Evolutionary conservation across 1,140 invertebrate genomes (phyloP).

Genomic region (Drosophila auraria): DNA sequence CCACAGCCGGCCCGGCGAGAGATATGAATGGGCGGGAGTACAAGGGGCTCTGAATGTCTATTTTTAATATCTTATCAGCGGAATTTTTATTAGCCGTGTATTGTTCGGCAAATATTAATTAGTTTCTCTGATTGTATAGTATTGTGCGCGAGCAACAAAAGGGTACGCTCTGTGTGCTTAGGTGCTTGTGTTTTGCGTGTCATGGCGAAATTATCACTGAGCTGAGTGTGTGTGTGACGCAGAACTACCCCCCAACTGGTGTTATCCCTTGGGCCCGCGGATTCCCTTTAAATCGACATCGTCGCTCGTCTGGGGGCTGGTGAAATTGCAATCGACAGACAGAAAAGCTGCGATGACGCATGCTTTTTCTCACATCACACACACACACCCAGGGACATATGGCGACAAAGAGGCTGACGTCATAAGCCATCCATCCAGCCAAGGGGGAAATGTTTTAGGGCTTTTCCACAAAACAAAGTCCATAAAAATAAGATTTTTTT

Average conservation of each 20-base stretch:
- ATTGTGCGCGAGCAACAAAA: constrained; percentile 29
- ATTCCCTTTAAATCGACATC: constrained; percentile 11
- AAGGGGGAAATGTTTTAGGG: constrained; percentile 3
- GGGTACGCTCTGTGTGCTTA: constrained; percentile 45
- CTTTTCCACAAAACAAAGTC: neutral
- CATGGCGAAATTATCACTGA: constrained; percentile 74
- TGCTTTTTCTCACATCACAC: constrained; percentile 42
- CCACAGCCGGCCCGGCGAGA: neutral
- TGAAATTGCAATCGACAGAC: constrained; percentile 74
- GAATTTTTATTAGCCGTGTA: constrained; percentile 73
- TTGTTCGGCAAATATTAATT: constrained; percentile 80
- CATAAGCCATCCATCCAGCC: constrained; percentile 49
- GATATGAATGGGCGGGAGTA: constrained; percentile 11
- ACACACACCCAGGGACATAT: constrained; percentile 59
- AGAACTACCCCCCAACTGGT: constrained; percentile 35
- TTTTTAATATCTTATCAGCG: constrained; percentile 77
- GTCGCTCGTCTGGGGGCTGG: constrained; percentile 42
- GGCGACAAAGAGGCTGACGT: constrained; percentile 79
- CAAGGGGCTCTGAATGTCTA: constrained; percentile 32
- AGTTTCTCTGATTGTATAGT: constrained; percentile 76
- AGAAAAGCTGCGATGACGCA: constrained; percentile 67
- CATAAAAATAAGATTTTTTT: neutral
- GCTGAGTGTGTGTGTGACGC: constrained; percentile 49
- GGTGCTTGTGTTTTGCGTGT: constrained; percentile 62
- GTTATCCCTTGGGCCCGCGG: constrained; percentile 1